Evolutionary conservation across 2,888 invertebrate species (phyloP), one percentile per base, ranked within the genome.

Genomic region (Harpagoxenus sublaevis): DNA sequence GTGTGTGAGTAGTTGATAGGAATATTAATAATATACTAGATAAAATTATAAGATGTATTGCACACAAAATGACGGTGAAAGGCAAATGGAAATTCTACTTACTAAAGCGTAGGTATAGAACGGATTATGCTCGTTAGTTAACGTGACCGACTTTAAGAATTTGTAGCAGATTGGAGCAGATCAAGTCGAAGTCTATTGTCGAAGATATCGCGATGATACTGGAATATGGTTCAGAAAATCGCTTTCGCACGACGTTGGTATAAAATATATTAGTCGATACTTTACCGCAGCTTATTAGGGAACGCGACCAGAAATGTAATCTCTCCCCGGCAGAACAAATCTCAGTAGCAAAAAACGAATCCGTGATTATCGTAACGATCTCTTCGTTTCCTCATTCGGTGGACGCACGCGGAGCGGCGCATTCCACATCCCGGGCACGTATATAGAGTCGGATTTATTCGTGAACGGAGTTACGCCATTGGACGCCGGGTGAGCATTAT

Each of bases 361-460:
- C 79, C 74, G 79, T 81, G 79, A 81, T 81, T 81, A 81, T 81
- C 79, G 79, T 87, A 90, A 89, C 90, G 91, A 91, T 81, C 79
- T 81, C 79, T 73, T 79, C 79, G 79, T 74, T 90, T 84, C 82
- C 70, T 70, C 70, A 83, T 87, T 83, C 70, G 83, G 83, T 53
- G 70, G 74, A 68, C 87, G 75, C 91, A 78, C 74, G 79, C 60
- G 35, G 28, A 10, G 55, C 77, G 35, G 83, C 87, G 84, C 87
- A 89, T 91, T 92, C 87, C 88, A 85, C 87, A 92, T 87, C 79
- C 92, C 62, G 85, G 84, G 90, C 92, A 92, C 92, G 92, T 92
- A 92, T 90, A 85, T 88, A 86, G 88, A 86, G 87, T 87, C 90
- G 92, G 91, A 92, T 92, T 92, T 92, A 92, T 92, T 92, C 91